phyloP scores from a whole-genome alignment of 2,797 vertebrate genomes.

The Emys orbicularis region DNA sequence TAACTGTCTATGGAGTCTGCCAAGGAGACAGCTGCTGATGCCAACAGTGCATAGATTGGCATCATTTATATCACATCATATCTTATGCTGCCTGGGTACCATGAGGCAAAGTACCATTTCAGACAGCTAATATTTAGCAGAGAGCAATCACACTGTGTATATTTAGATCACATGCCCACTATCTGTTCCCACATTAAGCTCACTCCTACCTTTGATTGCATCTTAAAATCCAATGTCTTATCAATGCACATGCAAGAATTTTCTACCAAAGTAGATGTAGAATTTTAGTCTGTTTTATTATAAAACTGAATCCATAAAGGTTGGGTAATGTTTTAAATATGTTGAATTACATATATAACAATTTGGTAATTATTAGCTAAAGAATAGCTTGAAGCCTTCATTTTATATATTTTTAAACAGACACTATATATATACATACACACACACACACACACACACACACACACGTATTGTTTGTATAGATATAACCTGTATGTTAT shows the following conservation, averaged over 20 bases:
- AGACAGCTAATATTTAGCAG: conserved; percentile 61
- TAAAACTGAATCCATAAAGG: background rate
- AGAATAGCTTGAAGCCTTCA: background rate
- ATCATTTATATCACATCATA: conserved; percentile 70
- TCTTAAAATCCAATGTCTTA: background rate
- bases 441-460: too few species aligned
- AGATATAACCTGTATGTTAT: background rate
- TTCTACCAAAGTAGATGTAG: background rate
- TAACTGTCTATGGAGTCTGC: conserved; percentile 67
- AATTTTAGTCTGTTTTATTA: background rate
- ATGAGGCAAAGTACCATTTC: conserved; percentile 30
- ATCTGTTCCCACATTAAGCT: conserved; percentile 32
- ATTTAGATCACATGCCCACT: conserved; percentile 12
- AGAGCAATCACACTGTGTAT: conserved; percentile 32
- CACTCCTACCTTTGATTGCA: conserved; percentile 8
- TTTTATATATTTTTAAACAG: background rate
- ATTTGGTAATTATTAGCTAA: background rate
- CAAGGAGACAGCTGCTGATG: conserved; percentile 77
- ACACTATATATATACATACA: too few species aligned
- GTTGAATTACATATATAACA: background rate
- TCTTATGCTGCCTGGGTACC: conserved; percentile 46
- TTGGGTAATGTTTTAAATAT: background rate
- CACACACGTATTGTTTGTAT: background rate
- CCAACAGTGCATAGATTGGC: conserved; percentile 70
- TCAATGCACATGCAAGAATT: background rate